Conservation (phyloP, 2,797 vertebrate species). For the Danio tinwini region DNA sequence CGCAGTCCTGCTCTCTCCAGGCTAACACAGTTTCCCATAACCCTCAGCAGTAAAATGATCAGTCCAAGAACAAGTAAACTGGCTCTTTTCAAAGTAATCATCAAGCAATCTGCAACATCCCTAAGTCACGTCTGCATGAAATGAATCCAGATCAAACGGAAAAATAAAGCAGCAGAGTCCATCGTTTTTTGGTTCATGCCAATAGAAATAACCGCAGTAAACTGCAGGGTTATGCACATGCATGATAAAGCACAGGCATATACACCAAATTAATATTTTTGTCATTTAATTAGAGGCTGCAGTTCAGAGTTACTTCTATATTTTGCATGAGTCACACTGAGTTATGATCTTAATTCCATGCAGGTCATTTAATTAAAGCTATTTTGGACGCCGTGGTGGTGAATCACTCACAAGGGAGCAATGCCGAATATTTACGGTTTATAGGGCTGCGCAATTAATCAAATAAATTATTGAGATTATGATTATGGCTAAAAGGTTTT, state of each 20-base stretch:
- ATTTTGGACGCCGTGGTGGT: conserved; percentile 36
- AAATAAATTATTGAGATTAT: conserved; percentile 7
- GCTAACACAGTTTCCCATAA: conserved; percentile 31
- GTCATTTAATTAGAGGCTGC: conserved; percentile 53
- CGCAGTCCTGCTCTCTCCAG: conserved; percentile 9
- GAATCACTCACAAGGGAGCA: conserved; percentile 30
- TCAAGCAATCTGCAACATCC: not conserved
- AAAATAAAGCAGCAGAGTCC: not conserved
- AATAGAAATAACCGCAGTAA: not conserved
- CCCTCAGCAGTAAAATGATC: conserved; percentile 26
- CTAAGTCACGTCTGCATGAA: not conserved
- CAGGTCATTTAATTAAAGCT: conserved; percentile 57
- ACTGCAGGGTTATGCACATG: not conserved
- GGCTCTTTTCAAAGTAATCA: not conserved
- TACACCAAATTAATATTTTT: conserved; percentile 50
- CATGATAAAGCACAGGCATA: conserved; percentile 30
- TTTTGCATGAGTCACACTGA: conserved; percentile 36
- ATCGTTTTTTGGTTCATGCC: not conserved
- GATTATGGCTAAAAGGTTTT: conserved; percentile 15
- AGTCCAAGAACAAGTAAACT: not conserved
- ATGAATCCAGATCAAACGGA: not conserved
- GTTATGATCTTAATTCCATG: conserved; percentile 48
- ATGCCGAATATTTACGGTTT: conserved; percentile 12
- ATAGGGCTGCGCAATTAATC: not conserved
- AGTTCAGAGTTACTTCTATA: conserved; percentile 54